Base-by-base conservation (phyloP, 2,797 vertebrate species). In the Allobates femoralis region DNA sequence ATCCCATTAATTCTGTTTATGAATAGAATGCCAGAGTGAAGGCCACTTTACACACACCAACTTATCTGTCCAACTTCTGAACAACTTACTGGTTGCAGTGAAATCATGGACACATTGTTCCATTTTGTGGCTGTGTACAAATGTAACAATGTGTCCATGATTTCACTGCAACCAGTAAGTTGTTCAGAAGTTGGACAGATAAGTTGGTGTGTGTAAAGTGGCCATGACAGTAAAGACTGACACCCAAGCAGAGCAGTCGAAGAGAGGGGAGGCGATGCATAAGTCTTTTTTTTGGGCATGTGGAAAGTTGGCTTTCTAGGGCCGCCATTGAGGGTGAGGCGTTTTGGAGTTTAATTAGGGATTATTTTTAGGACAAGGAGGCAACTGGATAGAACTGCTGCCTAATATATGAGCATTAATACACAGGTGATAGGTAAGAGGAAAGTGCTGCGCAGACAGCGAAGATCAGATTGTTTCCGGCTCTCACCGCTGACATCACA, bases 401-500 rank as follows among this genome's bases (percentile, higher is more conserved):
- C 56, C 41, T 58, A 41, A 79, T 79, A 46, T 56, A 41, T 79
- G 77, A 62, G 77, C 21, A 62, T 41, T 46, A 5, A 79, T 62
- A 46, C 10, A 21, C 26, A 34, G 56, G 15, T 62, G 77, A 79
- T 62, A 56, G 56, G 77, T 41, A 46, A 79, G 62, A 64, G 34
- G 34, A 51, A 85, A 85, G 32, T 79, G 75, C 75, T 46, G 62
- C 37, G 58, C 28, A 55, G 46, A 66, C 60, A 53, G 21, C 46
- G 56, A 50, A 62, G 64, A 60, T 77, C 50, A 79, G 50, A 85
- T 55, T 51, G 64, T 56, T 56, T 60, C 69, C 37, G 21, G 37
- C 66, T 69, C 74, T 85, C 60, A 53, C 37, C 46, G 67, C 23
- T 79, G 83, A 85, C 50, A 55, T 79, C 84, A 69, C 23, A 41